A percentile compares a stretch with the other conserved stretches of the same genome.
These are phyloP conservation scores for Pollenia amentaria DNA, from an alignment of 2,888 invertebrate species.

Conservation along the genomic window DNA sequence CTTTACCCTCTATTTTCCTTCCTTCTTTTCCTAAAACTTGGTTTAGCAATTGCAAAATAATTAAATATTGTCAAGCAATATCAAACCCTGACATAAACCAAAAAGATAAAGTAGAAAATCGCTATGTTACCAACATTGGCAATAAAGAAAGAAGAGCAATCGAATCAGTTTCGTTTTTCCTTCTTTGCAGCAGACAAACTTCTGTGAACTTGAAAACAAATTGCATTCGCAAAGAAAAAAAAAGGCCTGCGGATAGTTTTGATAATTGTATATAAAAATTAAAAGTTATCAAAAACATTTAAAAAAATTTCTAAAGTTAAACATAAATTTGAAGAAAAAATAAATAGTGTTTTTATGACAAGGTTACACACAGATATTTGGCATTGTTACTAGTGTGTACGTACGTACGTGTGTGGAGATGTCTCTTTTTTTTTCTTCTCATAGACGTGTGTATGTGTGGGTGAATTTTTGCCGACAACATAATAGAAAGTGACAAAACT, in stretches of 20 bases:
- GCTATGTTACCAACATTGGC: background rate
- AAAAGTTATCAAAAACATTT: conserved; percentile 14
- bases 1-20: no score
- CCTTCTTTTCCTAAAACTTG: no score
- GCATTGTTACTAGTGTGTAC: conserved; percentile 68
- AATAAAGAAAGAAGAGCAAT: conserved; percentile 31
- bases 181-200: conserved; percentile 66
- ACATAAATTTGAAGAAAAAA: conserved; percentile 17
- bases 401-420: conserved; percentile 47
- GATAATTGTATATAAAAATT: conserved; percentile 4
- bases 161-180: conserved; percentile 60
- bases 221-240: conserved; percentile 16
- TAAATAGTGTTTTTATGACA: conserved; percentile 59
- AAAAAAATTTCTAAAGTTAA: conserved; percentile 24
- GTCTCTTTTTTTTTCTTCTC: conserved; percentile 30
- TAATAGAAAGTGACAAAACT: conserved; percentile 68
- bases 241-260: background rate
- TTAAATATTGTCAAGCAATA: no score
- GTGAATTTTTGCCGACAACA: conserved; percentile 73
- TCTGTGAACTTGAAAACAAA: conserved; percentile 70
- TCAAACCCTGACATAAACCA: background rate
- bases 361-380: conserved; percentile 72
- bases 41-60: no score
- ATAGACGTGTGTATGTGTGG: conserved; percentile 56
- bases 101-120: background rate